A percentile compares a stretch with the other conserved stretches of the same genome.
These are phyloP conservation scores for Aurelia coerulea DNA, from an alignment of 30 jellyfish, hydroid and myxozoan genomes.

Conservation along the genomic window DNA sequence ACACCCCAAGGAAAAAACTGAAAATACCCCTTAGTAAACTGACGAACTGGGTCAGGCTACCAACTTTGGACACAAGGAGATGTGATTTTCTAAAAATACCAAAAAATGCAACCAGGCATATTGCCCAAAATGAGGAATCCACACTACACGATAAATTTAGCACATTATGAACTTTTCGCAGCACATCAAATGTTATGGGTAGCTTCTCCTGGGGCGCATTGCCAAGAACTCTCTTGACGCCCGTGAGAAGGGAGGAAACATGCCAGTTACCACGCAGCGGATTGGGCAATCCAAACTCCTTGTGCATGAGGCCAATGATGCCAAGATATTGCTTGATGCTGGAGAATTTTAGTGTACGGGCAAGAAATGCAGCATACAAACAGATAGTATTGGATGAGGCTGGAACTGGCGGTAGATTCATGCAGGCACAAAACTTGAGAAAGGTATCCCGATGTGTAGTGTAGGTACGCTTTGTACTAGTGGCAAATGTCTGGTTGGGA, in stretches of 20 bases:
- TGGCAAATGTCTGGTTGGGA: too few species aligned
- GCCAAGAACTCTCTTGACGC: too few species aligned
- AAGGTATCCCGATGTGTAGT: too few species aligned
- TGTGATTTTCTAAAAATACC: conserved; percentile 29
- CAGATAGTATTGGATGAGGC: not conserved
- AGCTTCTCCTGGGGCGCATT: too few species aligned
- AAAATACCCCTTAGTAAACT: not conserved
- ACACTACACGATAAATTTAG: conserved; percentile 16
- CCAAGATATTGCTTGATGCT: not conserved
- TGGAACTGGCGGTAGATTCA: too few species aligned
- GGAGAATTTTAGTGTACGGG: conserved; percentile 11
- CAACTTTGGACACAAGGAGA: conserved; percentile 1
- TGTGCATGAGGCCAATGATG: conserved; percentile 6
- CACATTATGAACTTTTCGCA: not conserved
- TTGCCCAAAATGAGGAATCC: conserved; percentile 39
- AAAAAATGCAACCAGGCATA: conserved; percentile 26
- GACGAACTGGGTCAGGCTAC: not conserved
- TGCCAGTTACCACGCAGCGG: too few species aligned
- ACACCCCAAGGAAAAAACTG: conserved; percentile 26
- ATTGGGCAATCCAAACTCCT: not conserved
- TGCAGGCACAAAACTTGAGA: too few species aligned
- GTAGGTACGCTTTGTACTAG: too few species aligned
- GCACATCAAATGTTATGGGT: not conserved
- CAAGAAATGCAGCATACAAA: conserved; percentile 23
- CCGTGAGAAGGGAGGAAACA: too few species aligned